Base-by-base conservation (phyloP, 1,140 invertebrate genomes). In the Drosophila parvula region DNA sequence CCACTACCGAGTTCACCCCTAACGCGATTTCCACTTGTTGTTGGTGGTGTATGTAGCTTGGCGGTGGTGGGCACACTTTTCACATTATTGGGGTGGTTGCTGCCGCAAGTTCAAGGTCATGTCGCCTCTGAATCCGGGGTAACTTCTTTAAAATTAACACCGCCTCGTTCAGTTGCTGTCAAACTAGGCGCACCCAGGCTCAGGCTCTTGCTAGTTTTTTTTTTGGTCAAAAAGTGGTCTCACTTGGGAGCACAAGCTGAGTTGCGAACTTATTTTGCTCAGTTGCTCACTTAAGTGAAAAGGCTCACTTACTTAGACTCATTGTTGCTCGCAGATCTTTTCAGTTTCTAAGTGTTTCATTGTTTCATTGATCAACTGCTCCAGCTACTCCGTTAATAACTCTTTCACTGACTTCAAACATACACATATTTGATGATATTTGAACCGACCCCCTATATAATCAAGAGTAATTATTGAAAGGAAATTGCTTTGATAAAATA, bases 81-180 rank as follows among this genome's bases (percentile, higher is more conserved):
- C 34, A 36, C 51, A 53, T 38, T 38, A 22, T 45, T 28, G 34
- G 59, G 74, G 74, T 81, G 68, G 59, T 64, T 82, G 50, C 12
- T 53, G 45, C 43, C 38, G 45, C 79, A 85, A 86, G 82, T 85
- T 85, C 82, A 85, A 85, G 82, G 82, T 79, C 83, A 34, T 32
- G 32, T 36, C 61, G 44, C 16, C 44, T 22, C 61, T 5, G 44
- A 63, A 64, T 59, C 34, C 38, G 22, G 48, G 56, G 50, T 40
- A 50, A 62, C 45, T 51, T 22, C 45, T 40, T 62, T 61, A 22
- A 47, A 78, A 78, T 78, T 56, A 71, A 55, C 65, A 57, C 51
- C 14, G 7, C 22, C 48, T 36, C 44, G 41, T 40, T 48, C 60
- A 67, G 27, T 57, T 34, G 11, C 16, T 57, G 44, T 44, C 36